phyloP scores from a whole-genome alignment of 2,888 invertebrate species.

The Heterodera filipjevi region DNA sequence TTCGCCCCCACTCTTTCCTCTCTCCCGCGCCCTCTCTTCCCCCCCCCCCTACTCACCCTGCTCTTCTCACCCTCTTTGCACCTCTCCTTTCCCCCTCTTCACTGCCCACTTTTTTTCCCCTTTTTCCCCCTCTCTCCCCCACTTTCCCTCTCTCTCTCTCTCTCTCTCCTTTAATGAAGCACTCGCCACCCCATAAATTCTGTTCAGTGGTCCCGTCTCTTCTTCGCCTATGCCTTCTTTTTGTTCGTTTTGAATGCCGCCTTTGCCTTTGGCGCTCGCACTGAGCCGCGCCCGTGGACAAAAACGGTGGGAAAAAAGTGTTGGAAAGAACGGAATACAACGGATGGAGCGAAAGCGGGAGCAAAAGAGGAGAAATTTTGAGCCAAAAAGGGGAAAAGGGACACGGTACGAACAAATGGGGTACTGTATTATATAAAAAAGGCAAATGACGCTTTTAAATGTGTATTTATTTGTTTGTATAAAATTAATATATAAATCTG shows the following conservation, averaged over 20 bases:
- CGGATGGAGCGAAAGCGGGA: background rate
- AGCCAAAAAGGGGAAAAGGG: background rate
- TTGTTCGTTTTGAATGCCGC: background rate
- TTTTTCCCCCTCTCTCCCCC: no score
- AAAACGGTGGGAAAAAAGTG: background rate
- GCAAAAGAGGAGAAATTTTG: conserved; percentile 5
- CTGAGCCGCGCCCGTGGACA: conserved; percentile 6
- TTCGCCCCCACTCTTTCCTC: no score
- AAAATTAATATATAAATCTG: background rate
- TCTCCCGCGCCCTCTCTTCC: background rate
- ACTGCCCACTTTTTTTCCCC: no score
- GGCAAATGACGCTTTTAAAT: no score
- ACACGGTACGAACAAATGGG: background rate
- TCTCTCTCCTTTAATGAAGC: background rate
- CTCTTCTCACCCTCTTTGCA: no score
- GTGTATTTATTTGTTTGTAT: background rate
- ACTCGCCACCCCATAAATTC: background rate
- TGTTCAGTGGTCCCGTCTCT: conserved; percentile 25
- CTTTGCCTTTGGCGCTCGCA: conserved; percentile 19
- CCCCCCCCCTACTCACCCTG: no score
- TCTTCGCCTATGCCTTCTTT: conserved; percentile 17
- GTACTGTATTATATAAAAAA: no score
- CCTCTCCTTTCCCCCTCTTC: background rate
- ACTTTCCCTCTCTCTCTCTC: background rate
- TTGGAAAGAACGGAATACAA: background rate